Evolutionary conservation across 2,888 invertebrate species (phyloP).

Genomic region (Dynastes grantii): DNA sequence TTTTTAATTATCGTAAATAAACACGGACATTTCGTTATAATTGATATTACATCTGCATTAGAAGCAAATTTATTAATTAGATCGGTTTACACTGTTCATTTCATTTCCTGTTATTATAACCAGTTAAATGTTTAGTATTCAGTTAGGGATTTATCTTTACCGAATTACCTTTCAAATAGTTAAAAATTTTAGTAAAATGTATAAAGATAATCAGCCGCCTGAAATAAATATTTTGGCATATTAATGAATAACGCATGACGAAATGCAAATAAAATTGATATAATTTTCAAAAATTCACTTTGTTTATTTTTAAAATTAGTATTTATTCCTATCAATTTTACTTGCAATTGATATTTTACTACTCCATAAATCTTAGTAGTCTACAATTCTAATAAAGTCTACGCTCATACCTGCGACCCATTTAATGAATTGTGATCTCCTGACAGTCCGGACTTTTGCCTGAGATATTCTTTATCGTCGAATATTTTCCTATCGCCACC

Average conservation of each 20-base stretch:
- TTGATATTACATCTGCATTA: not conserved
- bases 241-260: conserved; percentile 33
- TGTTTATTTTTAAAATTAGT: not conserved
- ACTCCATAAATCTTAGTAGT: not conserved
- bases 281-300: not conserved
- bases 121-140: conserved; percentile 6
- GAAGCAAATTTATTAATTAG: conserved; percentile 12
- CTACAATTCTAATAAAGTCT: not conserved
- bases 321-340: conserved; percentile 16
- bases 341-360: conserved; percentile 6
- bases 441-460: conserved; percentile 75
- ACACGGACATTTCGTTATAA: too few species aligned
- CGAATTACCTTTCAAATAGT: conserved; percentile 23
- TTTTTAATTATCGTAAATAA: too few species aligned
- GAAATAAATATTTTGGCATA: conserved; percentile 56
- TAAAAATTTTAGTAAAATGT: conserved; percentile 61
- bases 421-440: conserved; percentile 73
- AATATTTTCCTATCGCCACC: conserved; percentile 96
- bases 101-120: not conserved
- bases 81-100: not conserved
- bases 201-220: conserved; percentile 64
- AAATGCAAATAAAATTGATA: conserved; percentile 20
- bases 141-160: not conserved
- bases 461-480: conserved; percentile 92
- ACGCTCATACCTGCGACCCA: conserved; percentile 72